Base-by-base conservation (phyloP, 2,797 vertebrate genomes). In the Neosilurus hyrtlii region DNA sequence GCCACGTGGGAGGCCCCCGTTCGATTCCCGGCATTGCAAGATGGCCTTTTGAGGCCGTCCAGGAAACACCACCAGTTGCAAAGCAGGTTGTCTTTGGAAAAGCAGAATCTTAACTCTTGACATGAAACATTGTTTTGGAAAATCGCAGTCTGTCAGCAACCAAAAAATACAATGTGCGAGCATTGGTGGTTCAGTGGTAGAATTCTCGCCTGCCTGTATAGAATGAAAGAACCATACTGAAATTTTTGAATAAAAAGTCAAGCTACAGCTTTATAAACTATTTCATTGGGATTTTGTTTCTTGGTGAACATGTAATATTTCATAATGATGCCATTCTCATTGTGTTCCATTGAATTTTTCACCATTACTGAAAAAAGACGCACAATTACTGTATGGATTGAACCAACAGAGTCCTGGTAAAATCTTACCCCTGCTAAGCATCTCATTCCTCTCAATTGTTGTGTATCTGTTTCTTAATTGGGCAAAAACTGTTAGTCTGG, bases 401-500 rank as follows among this genome's bases (percentile, higher is more conserved):
- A 56, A 75, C 24, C 35, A 37, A 35, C 68, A 57, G 59, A 84
- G 54, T 18, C 26, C 22, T 65, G 77, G 80, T 54, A 78, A 71
- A 63, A 56, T 35, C 15, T 88, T 83, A 79, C 75, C 51, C 84
- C 56, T 68, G 30, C 81, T 78, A 77, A 84, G 83, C 30, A 18
- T 76, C 62, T 71, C 77, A 79, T 87, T 71, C 65, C 70, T 86
- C 83, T 84, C 73, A 51, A 82, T 85, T 79, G 81, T 86, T 81
- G 79, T 26, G 73, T 61, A 85, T 85, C 73, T 18, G 26, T 43
- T 68, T 70, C 76, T 80, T 83, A 88, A 86, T 86, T 83, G 73
- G 81, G 74, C 51, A 79, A 87, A 90, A 89, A 87, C 85, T 68
- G 87, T 89, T 87, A 87, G 90, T 91, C 89, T 88, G 43, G 30